Base-by-base conservation (phyloP, 1,140 invertebrate genomes). In the Drosophila quadrilineata region DNA sequence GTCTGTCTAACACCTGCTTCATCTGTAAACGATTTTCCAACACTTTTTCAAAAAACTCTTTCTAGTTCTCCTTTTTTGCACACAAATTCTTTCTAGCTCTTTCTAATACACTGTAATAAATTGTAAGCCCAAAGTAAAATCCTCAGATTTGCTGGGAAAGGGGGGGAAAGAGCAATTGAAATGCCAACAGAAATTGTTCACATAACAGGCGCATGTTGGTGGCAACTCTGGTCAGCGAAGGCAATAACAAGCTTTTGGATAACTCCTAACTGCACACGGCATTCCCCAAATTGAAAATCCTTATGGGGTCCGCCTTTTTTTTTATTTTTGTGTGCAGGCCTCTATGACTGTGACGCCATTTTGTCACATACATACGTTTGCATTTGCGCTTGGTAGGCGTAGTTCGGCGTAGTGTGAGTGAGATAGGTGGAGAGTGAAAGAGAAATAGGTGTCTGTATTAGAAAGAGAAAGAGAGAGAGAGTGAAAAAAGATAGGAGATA, bases 221-320 rank as follows among this genome's bases (percentile, higher is more conserved):
- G 58, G 41, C 49, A 63, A 56, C 50, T 1, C 50, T 62, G 58
- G 22, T 52, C 49, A 46, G 17, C 28, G 31, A 26, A 53, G 36
- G 56, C 45, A 68, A n/a, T n/a, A n/a, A 48, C 41, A 60, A 52
- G 41, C 26, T 65, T 46, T 58, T n/a, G 28, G 26, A 31, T 38
- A n/a, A n/a, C 26, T 19, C 8, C 45, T 17, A 40, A 40, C 35
- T 59, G 29, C 49, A 21, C 26, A 36, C 45, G 24, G 29, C 66
- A 57, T 63, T 59, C 49, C n/a, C n/a, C 49, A 67, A 82, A 63
- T 57, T 35, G 38, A 73, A 82, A 82, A 66, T 70, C 57, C 48
- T 64, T 65, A 65, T 58, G 65, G 29, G 59, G 58, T 36, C 57
- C n/a, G n/a, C n/a, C n/a, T n/a, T n/a, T n/a, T n/a, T 52, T 73